Evolutionary conservation across 1,140 invertebrate species (phyloP), one percentile per base, ranked within the genome.

Genomic region (Condylostylus longicornis): DNA sequence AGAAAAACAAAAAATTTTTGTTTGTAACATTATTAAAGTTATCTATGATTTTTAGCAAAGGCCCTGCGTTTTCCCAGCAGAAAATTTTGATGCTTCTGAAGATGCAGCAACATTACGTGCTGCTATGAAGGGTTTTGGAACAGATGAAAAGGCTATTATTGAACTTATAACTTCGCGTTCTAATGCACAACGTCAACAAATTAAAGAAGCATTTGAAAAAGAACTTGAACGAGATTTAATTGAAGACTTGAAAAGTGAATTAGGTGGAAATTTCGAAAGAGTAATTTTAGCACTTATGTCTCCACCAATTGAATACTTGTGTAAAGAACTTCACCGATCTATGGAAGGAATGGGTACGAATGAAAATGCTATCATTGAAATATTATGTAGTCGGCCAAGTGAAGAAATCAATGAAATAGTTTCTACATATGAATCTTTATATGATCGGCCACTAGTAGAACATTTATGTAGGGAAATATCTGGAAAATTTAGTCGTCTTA

Each of bases 61-160:
- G n/a, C n/a, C n/a, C n/a, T n/a, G n/a, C n/a, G 68, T 82, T 9
- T 52, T 59, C 18, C 67, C 72, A 8, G 54, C 62, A 15, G 48
- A 62, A 9, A 64, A 66, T 41, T 80, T 80, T 54, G 74, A 76
- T 54, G 69, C 76, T 2, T 56, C 65, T 2, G 62, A 70, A 45
- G 81, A 85, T 62, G 80, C 75, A 2, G 70, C 71, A 43, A 62
- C 70, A 1, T 58, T 86, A 3, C 59, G 79, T 20, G 69, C 65
- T 18, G 81, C 83, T 2, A 84, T 86, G 79, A 77, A 81, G 51
- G 70, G 84, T 18, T 67, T 82, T 29, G 75, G 81, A 2, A 84
- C 81, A 2, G 75, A 85, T 50, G 82, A 85, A 57, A 66, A 79
- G 47, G 64, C 71, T 9, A 77, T 86, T 36, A 83, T 82, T 33